phyloP scores from a whole-genome alignment of 2,113 vertebrate genomes.

The Pelobates fuscus region DNA sequence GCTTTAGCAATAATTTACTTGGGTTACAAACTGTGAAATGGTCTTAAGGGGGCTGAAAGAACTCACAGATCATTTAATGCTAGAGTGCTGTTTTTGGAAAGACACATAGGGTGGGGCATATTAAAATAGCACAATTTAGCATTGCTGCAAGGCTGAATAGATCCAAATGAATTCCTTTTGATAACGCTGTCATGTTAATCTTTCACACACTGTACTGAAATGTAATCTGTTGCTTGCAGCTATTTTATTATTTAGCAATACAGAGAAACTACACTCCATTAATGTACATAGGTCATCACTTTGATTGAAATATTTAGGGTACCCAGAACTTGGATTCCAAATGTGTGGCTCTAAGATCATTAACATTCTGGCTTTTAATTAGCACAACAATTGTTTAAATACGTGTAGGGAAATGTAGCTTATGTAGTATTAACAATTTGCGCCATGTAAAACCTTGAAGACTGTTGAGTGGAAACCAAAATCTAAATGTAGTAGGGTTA shows the following conservation, averaged over 20 bases:
- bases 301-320: slow-evolving; percentile 28
- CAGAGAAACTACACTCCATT: slow-evolving; percentile 5
- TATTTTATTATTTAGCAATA: slow-evolving; percentile 19
- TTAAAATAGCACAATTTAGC: slow-evolving; percentile 16
- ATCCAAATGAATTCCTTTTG: slow-evolving; percentile 35
- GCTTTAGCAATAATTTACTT: no score
- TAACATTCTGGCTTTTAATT: neutral
- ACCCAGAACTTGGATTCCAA: neutral
- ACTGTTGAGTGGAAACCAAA: no score
- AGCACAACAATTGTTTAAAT: neutral
- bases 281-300: slow-evolving; percentile 9
- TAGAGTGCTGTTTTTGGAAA: slow-evolving; percentile 2
- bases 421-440: no score
- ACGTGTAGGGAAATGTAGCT: no score
- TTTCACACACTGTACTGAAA: slow-evolving; percentile 36
- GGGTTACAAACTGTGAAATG: no score
- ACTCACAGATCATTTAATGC: neutral
- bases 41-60: no score
- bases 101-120: neutral
- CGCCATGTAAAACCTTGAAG: no score
- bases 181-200: slow-evolving; percentile 43
- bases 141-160: slow-evolving; percentile 31
- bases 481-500: no score
- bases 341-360: neutral
- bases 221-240: slow-evolving; percentile 39